Conservation (phyloP, 2,797 vertebrate genomes). For the Hephaestus fuliginosus region DNA sequence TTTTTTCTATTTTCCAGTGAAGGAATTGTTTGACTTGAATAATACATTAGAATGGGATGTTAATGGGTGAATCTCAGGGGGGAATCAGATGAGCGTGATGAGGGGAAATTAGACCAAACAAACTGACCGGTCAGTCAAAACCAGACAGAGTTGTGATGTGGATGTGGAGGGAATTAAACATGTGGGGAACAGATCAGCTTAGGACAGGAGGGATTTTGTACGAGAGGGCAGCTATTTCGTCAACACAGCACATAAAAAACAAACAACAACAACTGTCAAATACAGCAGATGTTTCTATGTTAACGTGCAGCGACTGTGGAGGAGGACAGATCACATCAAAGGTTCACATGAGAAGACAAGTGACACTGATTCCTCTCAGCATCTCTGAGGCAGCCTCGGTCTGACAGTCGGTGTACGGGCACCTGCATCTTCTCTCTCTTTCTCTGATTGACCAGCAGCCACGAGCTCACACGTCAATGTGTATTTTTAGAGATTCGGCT, state of each 20-base stretch:
- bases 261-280: conserved; percentile 33
- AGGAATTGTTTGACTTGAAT: conserved; percentile 66
- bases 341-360: conserved; percentile 14
- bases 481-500: conserved; percentile 1
- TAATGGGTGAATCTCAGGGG: conserved; percentile 44
- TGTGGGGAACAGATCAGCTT: conserved; percentile 69
- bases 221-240: conserved; percentile 39
- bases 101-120: conserved; percentile 54
- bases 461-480: neutral
- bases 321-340: conserved; percentile 7
- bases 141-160: conserved; percentile 48
- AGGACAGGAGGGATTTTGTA: conserved; percentile 49
- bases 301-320: neutral
- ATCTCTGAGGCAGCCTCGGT: conserved; percentile 24
- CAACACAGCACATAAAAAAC: conserved; percentile 18
- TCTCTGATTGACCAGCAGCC: conserved; percentile 4
- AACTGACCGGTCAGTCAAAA: conserved; percentile 58
- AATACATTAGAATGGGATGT: conserved; percentile 52
- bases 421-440: conserved; percentile 40
- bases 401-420: conserved; percentile 55
- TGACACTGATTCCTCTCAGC: conserved; percentile 23
- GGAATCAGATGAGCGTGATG: conserved; percentile 41
- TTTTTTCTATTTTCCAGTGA: conserved; percentile 24
- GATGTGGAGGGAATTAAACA: conserved; percentile 68
- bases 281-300: conserved; percentile 7